Evolutionary conservation across 2,113 vertebrate species (phyloP).

Genomic region (Natator depressus): DNA sequence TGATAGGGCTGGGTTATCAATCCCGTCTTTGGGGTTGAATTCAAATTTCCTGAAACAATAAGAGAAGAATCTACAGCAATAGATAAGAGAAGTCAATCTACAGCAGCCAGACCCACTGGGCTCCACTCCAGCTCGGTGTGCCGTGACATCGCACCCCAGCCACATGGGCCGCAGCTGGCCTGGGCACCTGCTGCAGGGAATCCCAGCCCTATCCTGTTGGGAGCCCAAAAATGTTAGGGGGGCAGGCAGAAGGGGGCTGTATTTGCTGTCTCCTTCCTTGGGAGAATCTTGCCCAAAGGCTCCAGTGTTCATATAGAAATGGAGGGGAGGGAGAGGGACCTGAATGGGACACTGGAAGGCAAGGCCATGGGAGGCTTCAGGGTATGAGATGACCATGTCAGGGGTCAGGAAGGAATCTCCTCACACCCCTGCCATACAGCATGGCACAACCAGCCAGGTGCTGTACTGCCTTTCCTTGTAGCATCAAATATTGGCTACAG

Average conservation of each 20-base stretch:
- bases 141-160: neutral
- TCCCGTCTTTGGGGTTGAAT: slow-evolving; percentile 93
- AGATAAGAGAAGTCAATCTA: neutral
- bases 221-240: neutral
- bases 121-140: neutral
- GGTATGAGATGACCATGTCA: neutral
- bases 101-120: neutral
- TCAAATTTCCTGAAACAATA: slow-evolving; percentile 85
- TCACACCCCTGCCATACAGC: neutral
- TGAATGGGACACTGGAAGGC: neutral
- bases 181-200: neutral
- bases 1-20: slow-evolving; percentile 93
- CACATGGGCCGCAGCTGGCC: neutral
- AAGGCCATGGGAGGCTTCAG: neutral
- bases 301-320: neutral
- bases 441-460: neutral
- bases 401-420: neutral
- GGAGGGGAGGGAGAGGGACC: neutral
- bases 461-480: neutral
- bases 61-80: neutral
- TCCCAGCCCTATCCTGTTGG: neutral
- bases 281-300: neutral
- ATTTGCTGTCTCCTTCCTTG: neutral
- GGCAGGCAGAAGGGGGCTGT: neutral
- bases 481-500: neutral